Percentiles rank a stretch among this genome's conserved stretches.
Evolutionary conservation across 2,888 invertebrate species (phyloP).

Genomic region (Sialis lutaria): DNA sequence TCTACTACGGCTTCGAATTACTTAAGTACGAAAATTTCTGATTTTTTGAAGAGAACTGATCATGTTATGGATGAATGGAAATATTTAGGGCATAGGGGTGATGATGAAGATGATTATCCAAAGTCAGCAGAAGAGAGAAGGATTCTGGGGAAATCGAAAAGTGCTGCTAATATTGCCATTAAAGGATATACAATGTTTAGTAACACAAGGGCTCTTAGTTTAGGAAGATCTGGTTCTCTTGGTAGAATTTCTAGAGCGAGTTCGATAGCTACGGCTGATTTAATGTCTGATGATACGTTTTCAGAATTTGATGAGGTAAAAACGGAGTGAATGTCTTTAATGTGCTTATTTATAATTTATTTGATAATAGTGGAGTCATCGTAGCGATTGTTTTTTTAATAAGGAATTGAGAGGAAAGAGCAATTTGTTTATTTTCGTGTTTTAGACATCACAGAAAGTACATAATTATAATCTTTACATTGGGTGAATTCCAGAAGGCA

Average conservation of each 20-base stretch:
- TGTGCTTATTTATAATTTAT: neutral
- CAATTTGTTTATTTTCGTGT: no score
- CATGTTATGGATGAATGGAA: conserved; percentile 82
- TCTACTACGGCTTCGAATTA: conserved; percentile 61
- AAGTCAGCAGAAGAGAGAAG: conserved; percentile 19
- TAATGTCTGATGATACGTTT: conserved; percentile 35
- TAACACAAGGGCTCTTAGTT: conserved; percentile 24
- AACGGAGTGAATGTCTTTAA: conserved; percentile 4
- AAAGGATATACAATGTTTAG: conserved; percentile 60
- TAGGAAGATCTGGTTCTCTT: neutral
- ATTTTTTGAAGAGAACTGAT: conserved; percentile 66
- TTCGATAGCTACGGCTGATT: conserved; percentile 31
- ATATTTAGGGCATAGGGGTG: conserved; percentile 44
- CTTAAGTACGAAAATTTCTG: conserved; percentile 57
- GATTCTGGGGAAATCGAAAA: conserved; percentile 41
- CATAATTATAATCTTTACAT: no score
- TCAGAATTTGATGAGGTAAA: conserved; percentile 50
- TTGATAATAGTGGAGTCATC: neutral
- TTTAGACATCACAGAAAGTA: no score
- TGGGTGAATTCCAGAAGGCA: no score
- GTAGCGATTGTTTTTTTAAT: neutral
- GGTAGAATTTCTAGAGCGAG: conserved; percentile 4
- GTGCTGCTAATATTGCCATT: conserved; percentile 68
- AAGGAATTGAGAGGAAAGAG: neutral
- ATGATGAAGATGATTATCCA: conserved; percentile 23